Evolutionary conservation across 2,797 vertebrate genomes (phyloP), one percentile per base, ranked within the genome.

Genomic region (Oryzias dopingdopingensis): DNA sequence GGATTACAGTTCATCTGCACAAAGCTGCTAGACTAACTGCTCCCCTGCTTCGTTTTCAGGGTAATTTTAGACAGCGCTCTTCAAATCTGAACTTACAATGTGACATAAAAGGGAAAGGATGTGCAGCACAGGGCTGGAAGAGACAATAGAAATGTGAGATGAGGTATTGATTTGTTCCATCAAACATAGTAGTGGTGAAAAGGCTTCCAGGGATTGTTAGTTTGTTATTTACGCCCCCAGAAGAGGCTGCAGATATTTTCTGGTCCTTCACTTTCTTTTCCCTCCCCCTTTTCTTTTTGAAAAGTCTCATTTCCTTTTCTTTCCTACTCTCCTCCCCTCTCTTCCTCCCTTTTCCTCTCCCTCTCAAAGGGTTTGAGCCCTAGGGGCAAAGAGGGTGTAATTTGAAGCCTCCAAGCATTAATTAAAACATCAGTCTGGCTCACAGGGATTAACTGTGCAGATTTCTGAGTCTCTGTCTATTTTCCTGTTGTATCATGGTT

Each of bases 401-500:
- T 90, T 88, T 90, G 83, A 89, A 88, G 78, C 86, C 82, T 87
- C 79, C 18, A 59, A 85, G 85, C 87, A 78, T 88, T 90, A 91
- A 88, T 90, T 92, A 90, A 92, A 90, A 88, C 84, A 86, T 85
- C 86, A 86, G 81, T 74, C 83, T 82, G 78, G 75, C 86, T 89
- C 84, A 78, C 63, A 76, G 83, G 87, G 85, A 84, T 89, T 86
- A 88, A 70, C 84, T 84, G 77, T 85, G 81, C 88, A 86, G 87
- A 87, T 88, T 87, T 86, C 81, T 83, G 74, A 62, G 74, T 72
- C 72, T 74, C 71, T 74, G 64, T 84, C 57, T 88, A 29, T 56
- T 86, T 88, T 84, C 82, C 73, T 58, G 58, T 83, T 71, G 49
- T 37, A 73, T 76, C 80, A 68, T 84, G 64, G 67, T 69, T 57